phyloP scores from a whole-genome alignment of 2,113 vertebrate species.

The Pelobates fuscus region DNA sequence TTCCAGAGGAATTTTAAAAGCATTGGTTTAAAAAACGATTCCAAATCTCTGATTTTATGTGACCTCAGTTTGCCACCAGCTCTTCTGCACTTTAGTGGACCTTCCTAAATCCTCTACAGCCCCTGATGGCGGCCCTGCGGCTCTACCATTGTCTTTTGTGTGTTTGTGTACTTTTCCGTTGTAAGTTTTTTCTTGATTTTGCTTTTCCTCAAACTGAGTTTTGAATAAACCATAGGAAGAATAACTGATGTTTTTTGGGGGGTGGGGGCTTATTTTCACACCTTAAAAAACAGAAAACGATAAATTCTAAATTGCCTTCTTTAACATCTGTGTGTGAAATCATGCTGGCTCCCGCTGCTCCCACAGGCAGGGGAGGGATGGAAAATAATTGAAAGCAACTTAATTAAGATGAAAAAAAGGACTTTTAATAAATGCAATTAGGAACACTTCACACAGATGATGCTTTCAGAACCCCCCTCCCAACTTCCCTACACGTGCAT shows the following conservation, averaged over 20 bases:
- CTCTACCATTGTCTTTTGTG: too few relatives aligned
- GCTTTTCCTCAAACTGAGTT: too few relatives aligned
- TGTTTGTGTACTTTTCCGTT: too few relatives aligned
- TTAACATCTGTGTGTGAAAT: constrained; percentile 29
- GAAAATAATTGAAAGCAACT: constrained; percentile 50
- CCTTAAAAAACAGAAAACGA: constrained; percentile 25
- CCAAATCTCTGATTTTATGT: too few relatives aligned
- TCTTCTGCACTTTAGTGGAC: too few relatives aligned
- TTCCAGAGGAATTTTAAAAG: too few relatives aligned
- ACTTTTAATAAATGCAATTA: constrained; percentile 51
- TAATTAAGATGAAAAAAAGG: constrained; percentile 48
- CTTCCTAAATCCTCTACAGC: too few relatives aligned
- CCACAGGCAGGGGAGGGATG: constrained; percentile 40
- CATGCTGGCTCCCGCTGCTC: constrained; percentile 38
- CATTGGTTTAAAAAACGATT: too few relatives aligned
- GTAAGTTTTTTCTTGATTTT: too few relatives aligned
- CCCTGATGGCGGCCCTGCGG: too few relatives aligned
- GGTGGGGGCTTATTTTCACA: constrained; percentile 21
- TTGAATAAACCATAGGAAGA: neutral
- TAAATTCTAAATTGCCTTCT: constrained; percentile 44
- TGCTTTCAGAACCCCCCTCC: constrained; percentile 43
- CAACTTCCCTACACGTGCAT: constrained; percentile 21
- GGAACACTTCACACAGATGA: constrained; percentile 45
- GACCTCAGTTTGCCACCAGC: too few relatives aligned
- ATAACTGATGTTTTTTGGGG: constrained; percentile 16